phyloP scores from a whole-genome alignment of 2,888 invertebrate species.

The Erebia ligea region DNA sequence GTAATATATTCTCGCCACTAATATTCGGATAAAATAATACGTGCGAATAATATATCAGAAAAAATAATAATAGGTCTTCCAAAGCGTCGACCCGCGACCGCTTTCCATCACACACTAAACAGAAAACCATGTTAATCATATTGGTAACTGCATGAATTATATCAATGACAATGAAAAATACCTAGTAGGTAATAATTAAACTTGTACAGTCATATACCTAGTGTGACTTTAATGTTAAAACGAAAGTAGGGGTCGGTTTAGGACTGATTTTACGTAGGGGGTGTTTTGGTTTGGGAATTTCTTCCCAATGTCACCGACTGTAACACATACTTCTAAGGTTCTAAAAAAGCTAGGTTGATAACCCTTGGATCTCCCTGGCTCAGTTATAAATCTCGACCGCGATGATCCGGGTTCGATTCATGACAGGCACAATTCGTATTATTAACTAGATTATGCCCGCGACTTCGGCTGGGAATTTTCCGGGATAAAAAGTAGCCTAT shows the following conservation, averaged over 20 bases:
- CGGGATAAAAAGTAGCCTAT: too few relatives aligned
- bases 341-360: too few relatives aligned
- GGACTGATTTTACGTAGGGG: too few relatives aligned
- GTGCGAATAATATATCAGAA: neutral
- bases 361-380: too few relatives aligned
- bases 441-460: neutral
- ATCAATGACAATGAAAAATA: neutral
- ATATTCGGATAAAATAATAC: neutral
- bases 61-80: conserved; percentile 7
- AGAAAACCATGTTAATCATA: conserved; percentile 5
- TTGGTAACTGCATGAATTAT: neutral
- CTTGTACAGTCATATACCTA: too few relatives aligned
- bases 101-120: conserved; percentile 8
- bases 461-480: too few relatives aligned
- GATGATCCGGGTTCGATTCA: neutral
- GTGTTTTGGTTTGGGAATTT: too few relatives aligned
- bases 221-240: too few relatives aligned
- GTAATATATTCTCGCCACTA: conserved; percentile 6
- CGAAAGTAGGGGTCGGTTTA: too few relatives aligned
- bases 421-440: too few relatives aligned
- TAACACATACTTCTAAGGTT: too few relatives aligned
- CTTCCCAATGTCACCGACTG: too few relatives aligned
- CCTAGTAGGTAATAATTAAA: neutral
- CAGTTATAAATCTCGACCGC: neutral
- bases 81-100: conserved; percentile 9